phyloP scores from a whole-genome alignment of 2,888 invertebrate species.

The Eugnorisma glareosa region DNA sequence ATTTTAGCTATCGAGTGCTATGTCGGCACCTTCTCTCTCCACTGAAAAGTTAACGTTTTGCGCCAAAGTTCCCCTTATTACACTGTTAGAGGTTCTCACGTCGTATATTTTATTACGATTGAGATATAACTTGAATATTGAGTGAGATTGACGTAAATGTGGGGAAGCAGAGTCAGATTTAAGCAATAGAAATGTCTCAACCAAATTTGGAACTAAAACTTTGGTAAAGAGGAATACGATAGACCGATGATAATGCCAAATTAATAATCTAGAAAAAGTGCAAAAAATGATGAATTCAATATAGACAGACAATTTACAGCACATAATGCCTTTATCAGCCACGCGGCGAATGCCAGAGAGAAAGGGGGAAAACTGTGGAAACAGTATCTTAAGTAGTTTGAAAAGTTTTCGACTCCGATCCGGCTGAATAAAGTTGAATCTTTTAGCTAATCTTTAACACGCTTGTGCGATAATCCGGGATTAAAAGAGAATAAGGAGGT shows the following conservation, averaged over 20 bases:
- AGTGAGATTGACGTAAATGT: slow-evolving; percentile 54
- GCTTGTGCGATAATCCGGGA: slow-evolving; percentile 43
- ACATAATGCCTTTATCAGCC: slow-evolving; percentile 29
- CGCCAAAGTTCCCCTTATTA: slow-evolving; percentile 62
- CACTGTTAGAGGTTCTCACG: slow-evolving; percentile 59
- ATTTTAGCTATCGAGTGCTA: slow-evolving; percentile 64
- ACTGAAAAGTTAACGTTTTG: slow-evolving; percentile 66
- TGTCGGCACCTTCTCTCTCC: slow-evolving; percentile 66
- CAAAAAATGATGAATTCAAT: not conserved
- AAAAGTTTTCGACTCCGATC: slow-evolving; percentile 54
- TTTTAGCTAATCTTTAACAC: slow-evolving; percentile 57
- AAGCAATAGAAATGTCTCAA: not conserved
- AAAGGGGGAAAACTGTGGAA: slow-evolving; percentile 39
- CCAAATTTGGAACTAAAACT: slow-evolving; percentile 5
- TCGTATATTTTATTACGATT: slow-evolving; percentile 65
- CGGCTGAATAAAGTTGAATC: slow-evolving; percentile 54
- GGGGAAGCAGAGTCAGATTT: slow-evolving; percentile 20
- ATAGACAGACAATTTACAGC: slow-evolving; percentile 17
- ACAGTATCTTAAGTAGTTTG: slow-evolving; percentile 52
- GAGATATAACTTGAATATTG: slow-evolving; percentile 59
- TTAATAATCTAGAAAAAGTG: not conserved
- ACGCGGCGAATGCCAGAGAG: slow-evolving; percentile 24
- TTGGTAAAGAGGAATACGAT: not conserved
- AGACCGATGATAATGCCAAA: not conserved
- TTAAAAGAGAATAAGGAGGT: slow-evolving; percentile 36